These are phyloP conservation scores for Pangasius krempfi DNA, from an alignment of 2,797 vertebrate species.

Conservation along the genomic window DNA sequence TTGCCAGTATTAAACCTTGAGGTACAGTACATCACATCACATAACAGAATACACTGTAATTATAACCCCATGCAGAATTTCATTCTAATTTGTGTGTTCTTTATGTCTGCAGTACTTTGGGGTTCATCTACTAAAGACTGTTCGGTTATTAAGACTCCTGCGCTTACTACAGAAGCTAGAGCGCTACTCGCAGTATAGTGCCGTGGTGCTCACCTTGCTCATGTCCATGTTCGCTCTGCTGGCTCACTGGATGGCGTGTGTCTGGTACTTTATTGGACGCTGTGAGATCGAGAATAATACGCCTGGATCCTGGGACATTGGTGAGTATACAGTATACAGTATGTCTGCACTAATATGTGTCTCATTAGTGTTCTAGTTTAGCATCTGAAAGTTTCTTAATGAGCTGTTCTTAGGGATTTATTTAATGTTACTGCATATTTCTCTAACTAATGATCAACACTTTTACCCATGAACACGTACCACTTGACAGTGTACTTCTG, in stretches of 20 bases:
- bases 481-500: background rate
- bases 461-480: background rate
- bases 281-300: constrained; percentile 94
- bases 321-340: constrained; percentile 72
- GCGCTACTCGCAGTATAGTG: constrained; percentile 97
- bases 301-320: constrained; percentile 92
- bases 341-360: background rate
- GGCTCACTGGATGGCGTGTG: constrained; percentile 99
- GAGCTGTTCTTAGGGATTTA: background rate
- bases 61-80: background rate
- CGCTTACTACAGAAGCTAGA: constrained; percentile 96
- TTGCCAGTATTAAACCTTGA: constrained; percentile 20
- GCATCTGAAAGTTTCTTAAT: constrained; percentile 1
- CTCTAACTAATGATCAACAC: background rate
- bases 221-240: constrained; percentile 98
- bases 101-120: constrained; percentile 85
- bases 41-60: background rate
- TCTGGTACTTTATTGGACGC: constrained; percentile 98
- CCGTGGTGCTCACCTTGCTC: constrained; percentile 92
- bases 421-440: background rate
- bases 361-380: constrained; percentile 6
- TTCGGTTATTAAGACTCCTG: constrained; percentile 90
- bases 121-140: constrained; percentile 95
- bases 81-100: background rate
- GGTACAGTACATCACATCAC: constrained; percentile 10